phyloP scores from a whole-genome alignment of 2,888 invertebrate genomes.

The Xestia c-nigrum region DNA sequence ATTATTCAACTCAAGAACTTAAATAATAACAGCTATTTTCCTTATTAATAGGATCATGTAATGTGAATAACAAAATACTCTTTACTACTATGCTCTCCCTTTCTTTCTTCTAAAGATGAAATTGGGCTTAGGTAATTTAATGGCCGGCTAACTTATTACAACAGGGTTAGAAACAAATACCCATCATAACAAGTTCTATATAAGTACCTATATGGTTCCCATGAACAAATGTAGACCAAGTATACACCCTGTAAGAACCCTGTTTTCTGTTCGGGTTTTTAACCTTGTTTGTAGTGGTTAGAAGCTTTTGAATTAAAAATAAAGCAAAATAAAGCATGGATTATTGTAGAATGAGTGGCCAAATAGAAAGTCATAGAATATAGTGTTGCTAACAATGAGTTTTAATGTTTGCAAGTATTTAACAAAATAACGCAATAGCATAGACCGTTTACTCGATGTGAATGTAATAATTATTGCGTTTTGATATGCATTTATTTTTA shows the following conservation, averaged over 20 bases:
- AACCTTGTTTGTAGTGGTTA: not conserved
- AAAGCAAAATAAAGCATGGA: no score
- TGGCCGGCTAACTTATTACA: not conserved
- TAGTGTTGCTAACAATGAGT: not conserved
- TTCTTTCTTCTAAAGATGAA: not conserved
- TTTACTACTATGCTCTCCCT: not conserved
- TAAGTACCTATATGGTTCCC: not conserved
- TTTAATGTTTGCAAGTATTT: not conserved
- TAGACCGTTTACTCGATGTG: not conserved
- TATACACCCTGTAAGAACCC: not conserved
- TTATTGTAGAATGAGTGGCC: not conserved
- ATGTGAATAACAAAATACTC: not conserved
- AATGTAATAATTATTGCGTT: not conserved
- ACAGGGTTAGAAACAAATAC: conserved; percentile 1
- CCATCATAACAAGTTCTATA: not conserved
- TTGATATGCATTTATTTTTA: not conserved
- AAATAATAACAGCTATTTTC: not conserved
- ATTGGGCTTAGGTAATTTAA: not conserved
- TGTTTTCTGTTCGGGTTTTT: not conserved
- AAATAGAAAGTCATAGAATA: not conserved
- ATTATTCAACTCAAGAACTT: not conserved
- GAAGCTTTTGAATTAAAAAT: not conserved
- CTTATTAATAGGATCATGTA: not conserved
- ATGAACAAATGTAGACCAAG: not conserved
- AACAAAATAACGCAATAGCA: not conserved